Base-by-base conservation (phyloP, 2,888 invertebrate species). In the Andrena dorsata region DNA sequence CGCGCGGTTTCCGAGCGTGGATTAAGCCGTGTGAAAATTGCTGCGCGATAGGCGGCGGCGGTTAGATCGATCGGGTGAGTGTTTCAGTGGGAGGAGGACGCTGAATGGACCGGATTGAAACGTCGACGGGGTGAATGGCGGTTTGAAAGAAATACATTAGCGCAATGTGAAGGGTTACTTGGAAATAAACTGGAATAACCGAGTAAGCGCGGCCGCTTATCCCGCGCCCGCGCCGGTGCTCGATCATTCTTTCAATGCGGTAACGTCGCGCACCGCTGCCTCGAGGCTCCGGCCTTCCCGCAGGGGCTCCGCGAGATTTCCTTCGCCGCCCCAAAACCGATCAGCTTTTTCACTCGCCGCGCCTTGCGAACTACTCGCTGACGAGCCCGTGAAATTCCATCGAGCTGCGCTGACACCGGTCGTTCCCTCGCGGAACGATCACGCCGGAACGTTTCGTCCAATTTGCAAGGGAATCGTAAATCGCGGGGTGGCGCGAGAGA, bases 101-200 rank as follows among this genome's bases (percentile, higher is more conserved):
- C 80, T 92, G 91, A 92, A 92, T 92, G 86, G 92, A 88, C 88
- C 89, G 88, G 89, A 93, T 92, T 93, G 91, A 93, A 92, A 92
- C 90, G 91, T 93, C 89, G 89, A 76, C 75, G 84, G 79, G 85
- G 82, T 92, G 90, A 91, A 92, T 91, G 87, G 88, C 84, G 87
- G 75, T 89, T 85, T 90, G 86, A 91, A 92, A 91, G 92, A 91
- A 91, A 89, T 91, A 90, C 93, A 93, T 93, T 92, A 93, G 90
- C 91, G 89, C 86, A 87, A 88, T 87, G 84, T 88, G 89, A 91
- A 90, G 90, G 90, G 90, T 92, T 90, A 88, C 89, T 89, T 84
- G 86, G 88, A 90, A 91, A 91, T 87, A 87, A 91, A 88, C 85
- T 82, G 76, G 86, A 86, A 80, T 84, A 86, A 85, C 75, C 78